Conservation (phyloP, 1,140 invertebrate species). For the Polypedilum pembai region DNA sequence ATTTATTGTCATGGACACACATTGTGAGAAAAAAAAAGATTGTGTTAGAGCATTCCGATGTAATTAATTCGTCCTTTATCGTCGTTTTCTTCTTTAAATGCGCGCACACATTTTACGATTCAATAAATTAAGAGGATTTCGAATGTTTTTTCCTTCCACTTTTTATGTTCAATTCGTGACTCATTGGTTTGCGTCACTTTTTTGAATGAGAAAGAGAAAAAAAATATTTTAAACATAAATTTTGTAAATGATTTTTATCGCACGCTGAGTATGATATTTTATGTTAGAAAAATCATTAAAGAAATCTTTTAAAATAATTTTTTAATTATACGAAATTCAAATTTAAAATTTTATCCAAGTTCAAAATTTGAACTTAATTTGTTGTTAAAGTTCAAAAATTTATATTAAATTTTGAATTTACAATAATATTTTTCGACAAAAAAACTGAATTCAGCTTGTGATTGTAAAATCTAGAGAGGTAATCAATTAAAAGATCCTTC, state of each 20-base stretch:
- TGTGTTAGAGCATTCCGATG: neutral
- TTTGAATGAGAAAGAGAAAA: neutral
- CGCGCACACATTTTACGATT: neutral
- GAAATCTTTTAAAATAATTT: neutral
- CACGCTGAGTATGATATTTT: neutral
- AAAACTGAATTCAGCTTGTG: neutral
- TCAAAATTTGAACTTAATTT: neutral
- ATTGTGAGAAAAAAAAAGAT: neutral
- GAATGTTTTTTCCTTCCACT: neutral
- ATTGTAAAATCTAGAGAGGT: neutral
- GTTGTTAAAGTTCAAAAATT: too few relatives aligned
- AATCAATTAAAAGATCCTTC: conserved; percentile 2
- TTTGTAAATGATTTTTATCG: neutral
- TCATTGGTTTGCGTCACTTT: neutral
- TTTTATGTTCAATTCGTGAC: conserved; percentile 3
- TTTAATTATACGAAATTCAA: neutral
- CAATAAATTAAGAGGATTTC: conserved; percentile 26
- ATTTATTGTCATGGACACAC: conserved; percentile 11
- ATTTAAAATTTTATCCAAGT: neutral
- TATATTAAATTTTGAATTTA: neutral
- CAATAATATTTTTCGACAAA: neutral
- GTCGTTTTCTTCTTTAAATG: neutral
- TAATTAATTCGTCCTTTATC: conserved; percentile 18
- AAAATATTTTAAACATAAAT: neutral
- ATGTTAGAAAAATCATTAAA: too few relatives aligned